These are phyloP conservation scores for Paracentrotus lividus DNA, from an alignment of 53 echinoderm and acorn worm species.

Conservation along the genomic window DNA sequence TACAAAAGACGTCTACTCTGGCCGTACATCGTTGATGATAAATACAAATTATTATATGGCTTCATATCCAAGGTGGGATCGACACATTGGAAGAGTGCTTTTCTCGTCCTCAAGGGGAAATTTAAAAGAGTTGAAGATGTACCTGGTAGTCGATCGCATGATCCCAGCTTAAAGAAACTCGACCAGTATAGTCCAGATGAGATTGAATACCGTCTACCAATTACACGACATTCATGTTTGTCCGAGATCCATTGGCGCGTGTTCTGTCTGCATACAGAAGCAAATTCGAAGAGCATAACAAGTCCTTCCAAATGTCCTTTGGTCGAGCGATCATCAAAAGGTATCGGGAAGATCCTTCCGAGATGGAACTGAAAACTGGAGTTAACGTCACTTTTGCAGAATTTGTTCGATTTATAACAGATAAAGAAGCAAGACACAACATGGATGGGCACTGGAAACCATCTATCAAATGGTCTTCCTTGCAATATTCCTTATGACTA, in stretches of 20 bases:
- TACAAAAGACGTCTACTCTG: slow-evolving; percentile 69
- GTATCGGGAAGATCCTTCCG: slow-evolving; percentile 74
- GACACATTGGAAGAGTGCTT: slow-evolving; percentile 86
- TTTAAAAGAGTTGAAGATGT: slow-evolving; percentile 80
- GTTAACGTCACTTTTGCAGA: slow-evolving; percentile 77
- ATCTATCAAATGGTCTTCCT: slow-evolving; percentile 84
- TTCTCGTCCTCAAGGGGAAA: slow-evolving; percentile 84
- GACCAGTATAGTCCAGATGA: slow-evolving; percentile 63
- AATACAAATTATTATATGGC: slow-evolving; percentile 76
- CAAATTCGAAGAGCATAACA: slow-evolving; percentile 69
- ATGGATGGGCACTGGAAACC: slow-evolving; percentile 85
- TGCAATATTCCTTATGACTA: slow-evolving; percentile 79
- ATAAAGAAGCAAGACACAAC: neutral
- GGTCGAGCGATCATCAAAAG: slow-evolving; percentile 68
- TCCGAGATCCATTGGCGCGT: slow-evolving; percentile 84
- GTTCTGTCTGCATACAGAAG: slow-evolving; percentile 83
- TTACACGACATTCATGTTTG: slow-evolving; percentile 84
- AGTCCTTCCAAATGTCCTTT: slow-evolving; percentile 43
- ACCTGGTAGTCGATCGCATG: slow-evolving; percentile 76
- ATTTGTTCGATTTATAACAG: slow-evolving; percentile 46
- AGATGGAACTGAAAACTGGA: slow-evolving; percentile 66
- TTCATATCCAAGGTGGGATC: slow-evolving; percentile 86
- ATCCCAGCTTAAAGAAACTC: slow-evolving; percentile 76
- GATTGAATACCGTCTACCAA: slow-evolving; percentile 74
- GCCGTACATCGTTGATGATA: slow-evolving; percentile 83